Evolutionary conservation across 2,113 vertebrate genomes (phyloP).

Genomic region (Upupa epops): DNA sequence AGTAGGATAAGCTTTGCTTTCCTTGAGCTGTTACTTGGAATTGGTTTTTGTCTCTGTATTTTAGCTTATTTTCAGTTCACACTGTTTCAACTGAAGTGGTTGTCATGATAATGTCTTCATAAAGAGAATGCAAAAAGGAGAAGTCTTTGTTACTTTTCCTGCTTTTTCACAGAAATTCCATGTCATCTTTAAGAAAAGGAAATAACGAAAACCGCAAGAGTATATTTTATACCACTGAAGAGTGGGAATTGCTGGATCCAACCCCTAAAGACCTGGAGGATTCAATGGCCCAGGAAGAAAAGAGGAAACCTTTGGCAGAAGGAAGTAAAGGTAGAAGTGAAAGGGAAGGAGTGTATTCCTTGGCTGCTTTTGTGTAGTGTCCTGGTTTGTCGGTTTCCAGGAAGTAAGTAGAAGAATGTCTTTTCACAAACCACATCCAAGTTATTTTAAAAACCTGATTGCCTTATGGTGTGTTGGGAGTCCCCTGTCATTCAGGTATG

Average conservation of each 20-base stretch:
- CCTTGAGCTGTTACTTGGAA: neutral
- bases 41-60: neutral
- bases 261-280: slow-evolving; percentile 86
- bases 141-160: neutral
- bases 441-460: neutral
- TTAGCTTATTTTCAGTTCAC: neutral
- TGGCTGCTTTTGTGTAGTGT: neutral
- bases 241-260: slow-evolving; percentile 93
- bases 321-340: slow-evolving; percentile 77
- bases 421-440: neutral
- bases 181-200: slow-evolving; percentile 87
- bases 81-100: neutral
- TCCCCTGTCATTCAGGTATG: neutral
- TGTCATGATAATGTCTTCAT: neutral
- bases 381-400: neutral
- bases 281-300: slow-evolving; percentile 69
- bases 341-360: neutral
- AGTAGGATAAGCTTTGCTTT: neutral
- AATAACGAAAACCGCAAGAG: slow-evolving; percentile 83
- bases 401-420: neutral
- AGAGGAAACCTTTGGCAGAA: slow-evolving; percentile 74
- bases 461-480: neutral
- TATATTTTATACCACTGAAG: slow-evolving; percentile 91
- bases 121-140: neutral
- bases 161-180: slow-evolving; percentile 84